Evolutionary conservation across 2,113 vertebrate species (phyloP), one percentile per base, ranked within the genome.

Genomic region (Bucco capensis): DNA sequence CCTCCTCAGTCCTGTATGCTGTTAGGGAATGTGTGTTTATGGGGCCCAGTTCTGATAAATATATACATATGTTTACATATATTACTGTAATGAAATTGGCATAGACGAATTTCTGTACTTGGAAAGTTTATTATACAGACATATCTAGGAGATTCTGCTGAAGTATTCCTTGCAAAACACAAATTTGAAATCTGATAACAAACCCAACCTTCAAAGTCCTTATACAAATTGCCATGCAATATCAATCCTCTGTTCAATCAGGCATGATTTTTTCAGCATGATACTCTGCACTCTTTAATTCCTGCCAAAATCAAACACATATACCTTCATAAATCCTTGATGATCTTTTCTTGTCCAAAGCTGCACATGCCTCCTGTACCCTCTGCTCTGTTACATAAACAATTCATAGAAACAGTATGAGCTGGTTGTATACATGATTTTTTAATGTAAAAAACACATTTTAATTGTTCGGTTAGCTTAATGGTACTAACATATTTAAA

Each of bases 351-450:
- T 92, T 54, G 2, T 83, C 54, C 87, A 37, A 94, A 94, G 28
- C 22, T 81, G 25, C 27, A 70, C 47, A 87, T 56, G 31, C 60
- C 57, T 96, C 17, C 23, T 62, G 37, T 49, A 94, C 37, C 21
- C 56, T 46, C 49, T 44, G 7, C 40, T 84, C 21, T 76, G 14
- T n/a, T 85, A 38, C 46, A 93, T 90, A 89, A 97, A 88, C 65
- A 92, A 62, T 77, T 91, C 24, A 94, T 76, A 66, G 87, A 93
- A 96, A 38, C 38, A 92, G 27, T 10, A 91, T 57, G 56, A 95
- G 31, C n/a, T 89, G 42, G 51, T 40, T 83, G 21, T n/a, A 23
- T 35, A 69, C 6, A 5, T 51, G 11, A 50, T 69, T 80, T 94
- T 86, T 90, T 84, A 71, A 89, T 33, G 5, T 57, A 84, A 6